These are phyloP conservation scores for Thunnus albacares DNA, from an alignment of 2,797 vertebrate genomes.

Conservation along the genomic window DNA sequence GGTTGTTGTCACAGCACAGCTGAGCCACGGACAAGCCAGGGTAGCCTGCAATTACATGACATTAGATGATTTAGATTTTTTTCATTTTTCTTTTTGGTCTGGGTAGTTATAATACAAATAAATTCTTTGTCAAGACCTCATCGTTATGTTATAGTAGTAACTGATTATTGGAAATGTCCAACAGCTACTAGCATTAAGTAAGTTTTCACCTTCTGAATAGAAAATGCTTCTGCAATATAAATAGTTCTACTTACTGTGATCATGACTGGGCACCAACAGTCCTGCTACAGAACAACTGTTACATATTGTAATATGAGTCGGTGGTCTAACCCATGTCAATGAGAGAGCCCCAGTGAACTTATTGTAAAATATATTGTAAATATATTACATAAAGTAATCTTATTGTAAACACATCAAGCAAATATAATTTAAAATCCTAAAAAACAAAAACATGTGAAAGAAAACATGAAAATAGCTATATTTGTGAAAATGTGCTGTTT, in stretches of 20 bases:
- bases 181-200: neutral
- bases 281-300: neutral
- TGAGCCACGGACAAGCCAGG: neutral
- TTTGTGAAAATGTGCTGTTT: neutral
- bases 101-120: neutral
- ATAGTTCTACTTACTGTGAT: neutral
- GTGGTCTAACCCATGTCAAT: too few species aligned
- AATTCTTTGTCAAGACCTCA: neutral
- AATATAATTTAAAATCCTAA: neutral
- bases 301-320: neutral
- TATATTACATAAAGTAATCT: neutral
- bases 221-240: neutral
- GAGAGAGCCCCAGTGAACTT: too few species aligned
- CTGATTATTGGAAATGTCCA: neutral
- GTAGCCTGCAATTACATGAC: neutral
- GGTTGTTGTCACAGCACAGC: conserved; percentile 19
- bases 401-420: neutral
- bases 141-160: too few species aligned
- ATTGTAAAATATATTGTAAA: neutral
- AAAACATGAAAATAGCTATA: neutral
- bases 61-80: neutral
- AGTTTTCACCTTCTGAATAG: neutral
- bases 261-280: too few species aligned
- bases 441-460: neutral
- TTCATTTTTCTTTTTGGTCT: neutral